Evolutionary conservation across 2,113 vertebrate species (phyloP).

Genomic region (Alaudala cheleensis): DNA sequence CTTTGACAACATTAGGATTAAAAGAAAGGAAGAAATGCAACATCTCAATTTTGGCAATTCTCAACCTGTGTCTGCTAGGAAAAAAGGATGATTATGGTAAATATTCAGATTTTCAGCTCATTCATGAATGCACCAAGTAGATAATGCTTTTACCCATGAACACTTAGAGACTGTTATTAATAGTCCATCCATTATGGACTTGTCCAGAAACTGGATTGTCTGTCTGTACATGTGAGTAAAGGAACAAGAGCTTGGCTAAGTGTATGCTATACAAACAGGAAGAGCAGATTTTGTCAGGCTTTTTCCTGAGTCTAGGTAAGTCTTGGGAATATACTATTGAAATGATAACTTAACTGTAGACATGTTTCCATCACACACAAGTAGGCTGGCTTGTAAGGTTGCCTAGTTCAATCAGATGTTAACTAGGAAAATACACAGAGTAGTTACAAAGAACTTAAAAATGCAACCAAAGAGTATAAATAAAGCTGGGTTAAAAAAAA

Average conservation of each 20-base stretch:
- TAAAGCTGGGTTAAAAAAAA: not conserved
- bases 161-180: not conserved
- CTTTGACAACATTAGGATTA: not conserved
- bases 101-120: not conserved
- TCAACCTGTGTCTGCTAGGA: not conserved
- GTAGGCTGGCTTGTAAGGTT: not conserved
- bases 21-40: not conserved
- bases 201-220: not conserved
- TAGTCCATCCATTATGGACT: not conserved
- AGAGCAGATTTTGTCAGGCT: not conserved
- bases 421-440: not conserved
- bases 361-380: not conserved
- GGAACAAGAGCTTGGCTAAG: not conserved
- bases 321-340: not conserved
- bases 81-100: not conserved
- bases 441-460: not conserved
- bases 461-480: not conserved
- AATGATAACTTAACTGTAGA: not conserved
- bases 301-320: not conserved
- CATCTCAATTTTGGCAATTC: not conserved
- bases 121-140: not conserved
- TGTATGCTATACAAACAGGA: not conserved
- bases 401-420: not conserved
- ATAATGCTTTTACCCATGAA: not conserved
- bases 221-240: not conserved